Conservation (phyloP, 2,797 vertebrate species). For the Notamacropus eugenii region DNA sequence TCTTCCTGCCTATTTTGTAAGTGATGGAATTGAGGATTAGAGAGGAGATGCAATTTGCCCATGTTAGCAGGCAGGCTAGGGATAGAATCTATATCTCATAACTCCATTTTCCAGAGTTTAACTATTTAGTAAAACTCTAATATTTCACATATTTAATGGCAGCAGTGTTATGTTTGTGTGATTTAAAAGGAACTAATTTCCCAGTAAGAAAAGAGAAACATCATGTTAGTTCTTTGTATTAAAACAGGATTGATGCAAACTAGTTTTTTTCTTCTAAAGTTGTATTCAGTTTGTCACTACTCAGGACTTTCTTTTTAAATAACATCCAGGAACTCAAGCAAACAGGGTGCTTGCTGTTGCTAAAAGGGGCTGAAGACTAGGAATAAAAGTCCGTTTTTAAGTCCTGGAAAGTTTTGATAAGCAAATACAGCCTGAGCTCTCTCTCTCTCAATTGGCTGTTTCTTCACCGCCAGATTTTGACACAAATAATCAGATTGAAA, state of each 20-base stretch:
- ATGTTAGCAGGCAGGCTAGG: background rate
- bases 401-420: conserved; percentile 88
- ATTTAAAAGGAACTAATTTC: background rate
- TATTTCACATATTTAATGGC: background rate
- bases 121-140: background rate
- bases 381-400: conserved; percentile 72
- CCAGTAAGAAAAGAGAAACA: background rate
- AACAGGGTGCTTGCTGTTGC: conserved; percentile 63
- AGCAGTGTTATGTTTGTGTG: background rate
- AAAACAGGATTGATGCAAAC: conserved; percentile 67
- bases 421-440: conserved; percentile 83
- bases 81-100: background rate
- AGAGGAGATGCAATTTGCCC: background rate
- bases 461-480: conserved; percentile 89
- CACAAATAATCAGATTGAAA: conserved; percentile 92
- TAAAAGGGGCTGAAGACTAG: conserved; percentile 47
- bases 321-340: conserved; percentile 64
- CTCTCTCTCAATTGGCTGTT: conserved; percentile 84
- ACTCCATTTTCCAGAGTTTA: background rate
- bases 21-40: background rate
- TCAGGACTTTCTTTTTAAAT: conserved; percentile 49
- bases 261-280: conserved; percentile 16
- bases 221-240: conserved; percentile 3
- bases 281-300: conserved; percentile 50
- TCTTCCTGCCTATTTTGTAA: background rate